Evolutionary conservation across 2,888 invertebrate species (phyloP).

Genomic region (Rhorus exstirpatorius): DNA sequence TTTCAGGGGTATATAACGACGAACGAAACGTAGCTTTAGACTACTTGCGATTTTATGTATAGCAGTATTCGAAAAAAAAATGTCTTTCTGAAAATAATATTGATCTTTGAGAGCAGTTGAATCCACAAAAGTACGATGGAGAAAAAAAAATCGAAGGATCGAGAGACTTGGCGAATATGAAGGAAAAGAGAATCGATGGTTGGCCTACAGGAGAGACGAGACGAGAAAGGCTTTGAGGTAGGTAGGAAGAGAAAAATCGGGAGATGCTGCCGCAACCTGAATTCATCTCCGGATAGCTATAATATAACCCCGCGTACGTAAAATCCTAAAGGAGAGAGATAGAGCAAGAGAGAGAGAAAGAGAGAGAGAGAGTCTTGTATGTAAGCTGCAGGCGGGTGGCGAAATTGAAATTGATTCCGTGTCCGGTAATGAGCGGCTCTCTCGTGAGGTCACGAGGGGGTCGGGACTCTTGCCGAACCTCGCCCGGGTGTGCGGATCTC

Average conservation of each 20-base stretch:
- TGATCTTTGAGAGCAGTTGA: too few relatives aligned
- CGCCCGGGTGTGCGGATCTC: slow-evolving; percentile 18
- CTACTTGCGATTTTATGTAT: too few relatives aligned
- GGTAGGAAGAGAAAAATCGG: slow-evolving; percentile 19
- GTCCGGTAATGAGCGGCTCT: slow-evolving; percentile 73
- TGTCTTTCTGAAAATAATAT: too few relatives aligned
- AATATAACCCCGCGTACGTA: slow-evolving; percentile 20
- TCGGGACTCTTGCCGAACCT: slow-evolving; percentile 67
- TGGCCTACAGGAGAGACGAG: slow-evolving; percentile 52
- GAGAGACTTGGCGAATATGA: slow-evolving; percentile 14
- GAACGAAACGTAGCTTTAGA: too few relatives aligned
- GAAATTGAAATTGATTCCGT: slow-evolving; percentile 81
- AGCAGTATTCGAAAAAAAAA: too few relatives aligned
- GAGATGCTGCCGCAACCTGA: slow-evolving; percentile 57
- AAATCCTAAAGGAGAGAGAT: not conserved
- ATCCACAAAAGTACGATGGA: not conserved
- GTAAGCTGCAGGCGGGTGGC: slow-evolving; percentile 68
- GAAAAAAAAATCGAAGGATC: not conserved
- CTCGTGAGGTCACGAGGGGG: slow-evolving; percentile 62
- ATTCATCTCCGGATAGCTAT: slow-evolving; percentile 52
- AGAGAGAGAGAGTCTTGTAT: slow-evolving; percentile 20
- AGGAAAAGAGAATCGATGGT: slow-evolving; percentile 49
- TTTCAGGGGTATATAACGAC: too few relatives aligned
- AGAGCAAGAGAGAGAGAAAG: slow-evolving; percentile 25
- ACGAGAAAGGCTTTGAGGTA: slow-evolving; percentile 1